Base-by-base conservation (phyloP, 1,140 invertebrate genomes). In the Oppia nitens region DNA sequence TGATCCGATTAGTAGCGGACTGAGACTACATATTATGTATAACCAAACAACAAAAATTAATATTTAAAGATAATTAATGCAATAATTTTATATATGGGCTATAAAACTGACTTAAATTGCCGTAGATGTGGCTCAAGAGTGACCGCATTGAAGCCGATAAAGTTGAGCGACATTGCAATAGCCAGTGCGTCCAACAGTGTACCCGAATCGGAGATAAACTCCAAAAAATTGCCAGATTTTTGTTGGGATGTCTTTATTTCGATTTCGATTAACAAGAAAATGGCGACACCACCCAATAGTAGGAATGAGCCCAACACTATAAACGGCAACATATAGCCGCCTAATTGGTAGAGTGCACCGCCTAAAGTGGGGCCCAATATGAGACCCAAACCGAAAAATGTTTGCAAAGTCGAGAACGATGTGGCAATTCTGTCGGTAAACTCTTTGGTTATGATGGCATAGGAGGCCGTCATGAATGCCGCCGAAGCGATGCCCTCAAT, bases 381-480 rank as follows among this genome's bases (percentile, higher is more conserved):
- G 26, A 67, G 45, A 12, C 66, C 66, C 23, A 67, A 21, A 23
- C 66, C 66, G 50, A 63, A 66, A 21, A 48, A 62, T 32, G 65
- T 64, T 61, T 67, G 66, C n/a, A 67, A 47, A 86, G 53, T 58
- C 60, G 59, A 67, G 74, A 95, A 90, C 0, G 85, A 87, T 2
- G 60, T 59, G 0, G 87, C 85, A 0, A 95, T 83, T 66, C 86
- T 83, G 56, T 87, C 76, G 0, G 90, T 87, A 75, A 95, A 95
- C 72, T 91, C 85, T 69, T 84, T 84, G n/a, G 90, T 88, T 49
- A 92, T 86, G 55, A 94, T 89, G 0, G 89, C 86, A 72, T 93
- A 94, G 64, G 83, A 83, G 1, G 89, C 86, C 1, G 89, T 94
- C 1, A 93, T 75, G 72, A 92, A 92, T 1, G 87, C 87, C 0